Evolutionary conservation across 2,888 invertebrate species (phyloP).

Genomic region (Scaeva pyrastri): DNA sequence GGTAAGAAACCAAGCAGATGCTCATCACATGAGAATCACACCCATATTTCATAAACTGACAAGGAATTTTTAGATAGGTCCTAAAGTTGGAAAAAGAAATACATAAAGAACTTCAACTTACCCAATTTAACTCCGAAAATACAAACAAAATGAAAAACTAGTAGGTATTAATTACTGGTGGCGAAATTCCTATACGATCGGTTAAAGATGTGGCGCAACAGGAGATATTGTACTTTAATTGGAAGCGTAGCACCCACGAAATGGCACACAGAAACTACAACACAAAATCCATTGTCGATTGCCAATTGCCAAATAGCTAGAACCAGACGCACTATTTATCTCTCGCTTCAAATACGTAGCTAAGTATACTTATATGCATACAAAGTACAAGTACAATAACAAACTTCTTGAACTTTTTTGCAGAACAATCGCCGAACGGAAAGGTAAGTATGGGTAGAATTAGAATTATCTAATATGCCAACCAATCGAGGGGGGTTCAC

Average conservation of each 20-base stretch:
- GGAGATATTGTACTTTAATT: conserved; percentile 6
- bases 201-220: conserved; percentile 21
- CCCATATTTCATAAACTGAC: conserved; percentile 7
- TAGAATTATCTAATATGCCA: conserved; percentile 32
- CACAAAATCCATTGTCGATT: conserved; percentile 12
- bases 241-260: conserved; percentile 34
- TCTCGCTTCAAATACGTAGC: background rate
- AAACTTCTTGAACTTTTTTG: conserved; percentile 22
- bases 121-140: background rate
- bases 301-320: conserved; percentile 16
- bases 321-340: conserved; percentile 15
- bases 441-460: background rate
- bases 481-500: conserved; percentile 10
- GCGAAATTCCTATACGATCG: background rate
- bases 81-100: background rate
- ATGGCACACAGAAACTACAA: conserved; percentile 11
- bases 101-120: background rate
- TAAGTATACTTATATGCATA: background rate
- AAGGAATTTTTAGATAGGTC: background rate
- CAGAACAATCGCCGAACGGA: conserved; percentile 25
- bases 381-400: background rate
- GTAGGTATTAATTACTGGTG: background rate
- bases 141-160: background rate
- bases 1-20: background rate
- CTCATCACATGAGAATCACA: background rate